Conservation (phyloP, 2,888 invertebrate species). For the Hypercompe scribonia region DNA sequence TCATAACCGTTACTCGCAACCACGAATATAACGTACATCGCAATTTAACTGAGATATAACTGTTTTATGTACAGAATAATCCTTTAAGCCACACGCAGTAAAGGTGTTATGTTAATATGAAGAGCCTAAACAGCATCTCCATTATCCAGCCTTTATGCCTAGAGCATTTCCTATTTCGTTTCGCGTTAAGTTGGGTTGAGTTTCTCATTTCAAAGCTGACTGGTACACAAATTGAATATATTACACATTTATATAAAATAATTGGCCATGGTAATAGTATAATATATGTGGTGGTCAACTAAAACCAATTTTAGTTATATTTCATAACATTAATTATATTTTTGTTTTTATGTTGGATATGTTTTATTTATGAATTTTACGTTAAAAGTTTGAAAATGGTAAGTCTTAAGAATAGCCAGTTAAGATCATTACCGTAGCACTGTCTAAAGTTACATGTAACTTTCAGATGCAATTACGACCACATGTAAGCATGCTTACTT, state of each 20-base stretch:
- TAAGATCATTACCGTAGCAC: neutral
- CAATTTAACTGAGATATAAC: slow-evolving; percentile 19
- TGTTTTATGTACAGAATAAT: slow-evolving; percentile 24
- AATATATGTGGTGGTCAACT: too few species aligned
- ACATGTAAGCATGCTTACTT: neutral
- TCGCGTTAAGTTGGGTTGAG: too few species aligned
- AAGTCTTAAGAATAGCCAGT: neutral
- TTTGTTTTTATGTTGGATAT: neutral
- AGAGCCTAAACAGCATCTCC: slow-evolving; percentile 35
- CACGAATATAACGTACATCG: slow-evolving; percentile 19
- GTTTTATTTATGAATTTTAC: neutral
- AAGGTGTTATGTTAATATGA: slow-evolving; percentile 56
- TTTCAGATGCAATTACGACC: neutral
- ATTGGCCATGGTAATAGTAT: too few species aligned
- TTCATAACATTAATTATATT: too few species aligned
- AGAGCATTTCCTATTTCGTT: slow-evolving; percentile 10
- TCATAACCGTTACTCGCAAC: slow-evolving; percentile 13
- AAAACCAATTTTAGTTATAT: too few species aligned
- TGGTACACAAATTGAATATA: too few species aligned
- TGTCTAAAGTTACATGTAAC: neutral
- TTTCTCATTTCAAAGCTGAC: neutral
- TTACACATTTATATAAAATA: too few species aligned
- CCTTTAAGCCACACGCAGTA: slow-evolving; percentile 42
- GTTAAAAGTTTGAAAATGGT: too few species aligned
- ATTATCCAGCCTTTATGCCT: slow-evolving; percentile 36